Evolutionary conservation across 2,113 vertebrate species (phyloP).

Genomic region (Onychorhynchus coronatus): DNA sequence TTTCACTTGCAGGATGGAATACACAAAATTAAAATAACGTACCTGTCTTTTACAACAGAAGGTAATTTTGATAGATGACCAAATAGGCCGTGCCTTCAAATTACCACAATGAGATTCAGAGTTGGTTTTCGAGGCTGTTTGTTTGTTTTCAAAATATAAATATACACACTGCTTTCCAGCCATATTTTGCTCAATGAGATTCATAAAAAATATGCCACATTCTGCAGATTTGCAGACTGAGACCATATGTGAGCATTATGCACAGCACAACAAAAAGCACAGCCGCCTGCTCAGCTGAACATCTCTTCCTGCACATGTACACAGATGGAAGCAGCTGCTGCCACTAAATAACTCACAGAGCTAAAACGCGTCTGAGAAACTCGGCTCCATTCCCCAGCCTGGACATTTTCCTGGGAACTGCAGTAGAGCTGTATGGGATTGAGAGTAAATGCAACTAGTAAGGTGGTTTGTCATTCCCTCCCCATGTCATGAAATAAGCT

Average conservation of each 20-base stretch:
- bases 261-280: not conserved
- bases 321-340: conserved; percentile 26
- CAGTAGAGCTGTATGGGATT: not conserved
- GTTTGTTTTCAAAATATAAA: not conserved
- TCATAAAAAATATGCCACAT: not conserved
- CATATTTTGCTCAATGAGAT: not conserved
- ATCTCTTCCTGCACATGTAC: not conserved
- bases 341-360: not conserved
- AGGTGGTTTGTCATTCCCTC: not conserved
- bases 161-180: not conserved
- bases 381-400: not conserved
- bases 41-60: not conserved
- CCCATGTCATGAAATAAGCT: not conserved
- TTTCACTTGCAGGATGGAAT: not conserved
- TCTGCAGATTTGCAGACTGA: not conserved
- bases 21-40: not conserved
- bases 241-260: not conserved
- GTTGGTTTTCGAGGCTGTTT: not conserved
- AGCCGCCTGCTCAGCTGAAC: not conserved
- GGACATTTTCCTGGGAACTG: not conserved
- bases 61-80: not conserved
- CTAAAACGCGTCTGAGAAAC: not conserved
- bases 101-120: not conserved
- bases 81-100: not conserved
- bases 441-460: not conserved